Evolutionary conservation across 2,113 vertebrate species (phyloP).

Genomic region (Oncorhynchus keta): DNA sequence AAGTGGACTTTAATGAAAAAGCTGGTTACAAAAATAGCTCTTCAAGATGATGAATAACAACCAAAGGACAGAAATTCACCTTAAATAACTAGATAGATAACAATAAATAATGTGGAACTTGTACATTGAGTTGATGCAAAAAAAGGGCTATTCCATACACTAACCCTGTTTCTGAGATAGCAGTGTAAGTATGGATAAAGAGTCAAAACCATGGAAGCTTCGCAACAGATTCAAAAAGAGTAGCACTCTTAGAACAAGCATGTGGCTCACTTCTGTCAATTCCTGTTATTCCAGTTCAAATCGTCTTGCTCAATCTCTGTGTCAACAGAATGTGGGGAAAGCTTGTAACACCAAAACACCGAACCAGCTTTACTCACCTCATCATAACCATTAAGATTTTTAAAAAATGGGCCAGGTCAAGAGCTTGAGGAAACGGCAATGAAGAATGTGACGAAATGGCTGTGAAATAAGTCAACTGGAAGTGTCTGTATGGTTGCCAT

Average conservation of each 20-base stretch:
- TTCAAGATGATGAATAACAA: not conserved
- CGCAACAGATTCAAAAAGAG: not conserved
- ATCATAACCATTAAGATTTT: conserved; percentile 6
- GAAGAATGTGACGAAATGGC: not conserved
- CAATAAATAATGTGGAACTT: not conserved
- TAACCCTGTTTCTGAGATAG: not conserved
- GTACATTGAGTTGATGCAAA: not conserved
- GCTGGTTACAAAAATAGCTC: not conserved
- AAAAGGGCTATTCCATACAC: not conserved
- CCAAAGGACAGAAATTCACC: not conserved
- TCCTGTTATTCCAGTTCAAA: conserved; percentile 3
- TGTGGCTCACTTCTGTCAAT: not conserved
- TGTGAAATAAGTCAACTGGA: conserved; percentile 2
- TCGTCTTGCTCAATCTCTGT: not conserved
- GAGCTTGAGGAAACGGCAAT: conserved; percentile 19
- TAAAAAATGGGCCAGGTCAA: conserved; percentile 9
- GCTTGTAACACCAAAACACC: not conserved
- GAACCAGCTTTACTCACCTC: conserved; percentile 14
- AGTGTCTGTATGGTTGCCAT: conserved; percentile 9
- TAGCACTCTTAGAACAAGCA: not conserved
- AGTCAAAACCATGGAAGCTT: not conserved
- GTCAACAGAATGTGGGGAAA: not conserved
- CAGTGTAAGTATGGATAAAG: not conserved
- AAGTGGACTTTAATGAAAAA: not conserved
- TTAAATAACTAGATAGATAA: not conserved